Base-by-base conservation (phyloP, 2,888 invertebrate species). In the Phrixothrix hirtus region DNA sequence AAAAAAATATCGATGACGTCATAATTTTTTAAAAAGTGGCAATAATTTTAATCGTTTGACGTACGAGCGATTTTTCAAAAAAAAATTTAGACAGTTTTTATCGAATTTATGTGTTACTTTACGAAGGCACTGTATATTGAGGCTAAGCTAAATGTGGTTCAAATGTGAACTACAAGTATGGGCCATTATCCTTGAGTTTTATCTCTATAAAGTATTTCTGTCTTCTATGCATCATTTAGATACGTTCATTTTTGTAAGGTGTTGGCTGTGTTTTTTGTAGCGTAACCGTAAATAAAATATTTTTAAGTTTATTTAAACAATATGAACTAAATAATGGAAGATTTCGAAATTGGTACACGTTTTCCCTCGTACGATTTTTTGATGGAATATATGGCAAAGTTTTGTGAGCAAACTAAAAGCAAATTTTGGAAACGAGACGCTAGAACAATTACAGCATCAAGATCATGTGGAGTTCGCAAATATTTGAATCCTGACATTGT, bases 391-490 rank as follows among this genome's bases (percentile, higher is more conserved):
- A 29, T 63, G 34, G 53, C 55, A 5, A 44, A 57, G 25, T 63
- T 60, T 42, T 58, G 58, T 16, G 12, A 47, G 11, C 45, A 21
- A 30, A 62, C 59, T 6, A 47, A 61, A 39, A 54, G 57, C 4
- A 60, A 59, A 48, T 62, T 59, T 50, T 58, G 59, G 31, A 63
- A 61, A 34, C 57, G 61, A 34, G 62, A 62, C 37, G 60, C 57
- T 3, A 58, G 59, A 44, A 52, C 62, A 16, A 62, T 62, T 26
- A 39, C 45, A 17, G 44, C 60, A 17, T 48, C 58, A 45, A 49
- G 60, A 14, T 26, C 27, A 7, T 12, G 26, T 17, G 55, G 55
- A 5, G 31, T 46, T 1, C 16, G 32, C 7, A 55, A 47, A 31
- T 38, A 26, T 35, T 30, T 55, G 16, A 46, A 51, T 43, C 47